Evolutionary conservation across 2,113 vertebrate genomes (phyloP).

Genomic region (Muntiacus muntjak): DNA sequence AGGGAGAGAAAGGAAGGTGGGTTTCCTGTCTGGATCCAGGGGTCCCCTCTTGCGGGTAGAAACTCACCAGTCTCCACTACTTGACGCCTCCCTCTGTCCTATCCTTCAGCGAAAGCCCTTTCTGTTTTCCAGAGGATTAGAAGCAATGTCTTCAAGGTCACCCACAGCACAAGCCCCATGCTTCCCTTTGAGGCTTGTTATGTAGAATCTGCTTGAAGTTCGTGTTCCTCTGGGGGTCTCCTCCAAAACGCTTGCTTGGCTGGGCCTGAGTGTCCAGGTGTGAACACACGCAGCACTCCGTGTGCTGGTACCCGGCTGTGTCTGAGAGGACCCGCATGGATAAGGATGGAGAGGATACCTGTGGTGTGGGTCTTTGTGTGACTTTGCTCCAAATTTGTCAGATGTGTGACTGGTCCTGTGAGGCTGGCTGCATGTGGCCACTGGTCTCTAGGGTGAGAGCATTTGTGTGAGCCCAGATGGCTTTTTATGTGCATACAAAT

Average conservation of each 20-base stretch:
- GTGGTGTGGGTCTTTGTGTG: neutral
- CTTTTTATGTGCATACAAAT: accelerated
- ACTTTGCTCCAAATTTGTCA: neutral
- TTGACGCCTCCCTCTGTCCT: neutral
- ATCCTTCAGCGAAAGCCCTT: neutral
- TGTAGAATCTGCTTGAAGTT: neutral
- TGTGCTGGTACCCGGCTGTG: neutral
- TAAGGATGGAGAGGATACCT: too few relatives aligned
- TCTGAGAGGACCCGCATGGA: neutral
- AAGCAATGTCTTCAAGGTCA: neutral
- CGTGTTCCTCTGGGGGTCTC: neutral
- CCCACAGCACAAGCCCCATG: neutral
- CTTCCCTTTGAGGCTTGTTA: neutral
- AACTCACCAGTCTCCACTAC: too few relatives aligned
- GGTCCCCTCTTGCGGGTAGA: neutral
- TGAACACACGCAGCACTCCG: accelerated
- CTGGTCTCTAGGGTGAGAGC: neutral
- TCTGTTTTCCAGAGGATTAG: neutral
- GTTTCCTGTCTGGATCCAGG: neutral
- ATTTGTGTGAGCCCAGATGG: neutral
- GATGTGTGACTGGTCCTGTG: neutral
- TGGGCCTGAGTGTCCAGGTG: neutral
- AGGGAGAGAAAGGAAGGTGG: neutral
- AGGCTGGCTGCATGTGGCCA: neutral
- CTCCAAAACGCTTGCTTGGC: neutral